A percentile compares a stretch with the other conserved stretches of the same genome.
Conservation (phyloP, 1,140 invertebrate species). For the Lucilia cuprina region DNA sequence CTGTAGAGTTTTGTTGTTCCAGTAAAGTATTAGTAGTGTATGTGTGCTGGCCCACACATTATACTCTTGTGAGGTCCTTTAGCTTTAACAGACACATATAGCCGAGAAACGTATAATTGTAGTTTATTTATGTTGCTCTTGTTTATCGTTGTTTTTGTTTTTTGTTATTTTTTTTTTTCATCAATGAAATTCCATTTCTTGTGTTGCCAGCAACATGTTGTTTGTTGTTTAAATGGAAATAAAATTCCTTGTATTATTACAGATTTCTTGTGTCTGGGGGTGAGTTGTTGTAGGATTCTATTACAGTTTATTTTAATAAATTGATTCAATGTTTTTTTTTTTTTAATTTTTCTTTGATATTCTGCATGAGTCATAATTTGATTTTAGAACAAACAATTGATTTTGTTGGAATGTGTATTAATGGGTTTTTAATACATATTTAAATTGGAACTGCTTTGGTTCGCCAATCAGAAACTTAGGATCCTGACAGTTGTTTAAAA, state of each 20-base stretch:
- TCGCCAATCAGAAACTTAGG: no score
- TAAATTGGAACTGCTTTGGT: neutral
- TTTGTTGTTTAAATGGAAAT: neutral
- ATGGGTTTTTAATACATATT: neutral
- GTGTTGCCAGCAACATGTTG: neutral
- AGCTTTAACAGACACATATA: neutral
- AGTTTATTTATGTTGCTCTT: neutral
- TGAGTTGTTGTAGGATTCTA: neutral
- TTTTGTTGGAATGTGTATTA: neutral
- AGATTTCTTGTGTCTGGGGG: neutral
- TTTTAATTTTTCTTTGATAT: no score
- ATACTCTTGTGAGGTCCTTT: slow-evolving; percentile 1
- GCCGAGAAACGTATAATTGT: neutral
- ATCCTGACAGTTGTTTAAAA: no score
- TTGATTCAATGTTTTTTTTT: neutral
- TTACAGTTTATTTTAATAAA: neutral
- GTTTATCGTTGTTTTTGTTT: neutral
- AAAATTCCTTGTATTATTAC: neutral
- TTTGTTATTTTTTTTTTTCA: neutral
- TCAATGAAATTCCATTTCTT: neutral
- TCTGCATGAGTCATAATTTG: neutral
- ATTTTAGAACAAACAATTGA: neutral
- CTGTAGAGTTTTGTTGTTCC: neutral
- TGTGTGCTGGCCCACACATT: neutral
- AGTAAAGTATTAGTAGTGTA: no score